Evolutionary conservation across 2,888 invertebrate genomes (phyloP).

Genomic region (Chymomyza procnemis): DNA sequence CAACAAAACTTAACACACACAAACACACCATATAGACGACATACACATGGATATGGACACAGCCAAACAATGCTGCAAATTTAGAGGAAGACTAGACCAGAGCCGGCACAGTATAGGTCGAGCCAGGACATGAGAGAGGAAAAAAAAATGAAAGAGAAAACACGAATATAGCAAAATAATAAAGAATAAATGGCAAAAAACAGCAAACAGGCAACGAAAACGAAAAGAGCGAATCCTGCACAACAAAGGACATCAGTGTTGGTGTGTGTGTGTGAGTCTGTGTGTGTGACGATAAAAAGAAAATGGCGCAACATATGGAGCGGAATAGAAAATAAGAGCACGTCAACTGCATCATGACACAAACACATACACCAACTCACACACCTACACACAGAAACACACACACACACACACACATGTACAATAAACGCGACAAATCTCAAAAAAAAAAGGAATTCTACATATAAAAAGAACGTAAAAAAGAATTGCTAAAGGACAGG

Average conservation of each 20-base stretch:
- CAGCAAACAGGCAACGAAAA: conserved; percentile 21
- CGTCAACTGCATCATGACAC: conserved; percentile 71
- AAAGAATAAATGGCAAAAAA: conserved; percentile 15
- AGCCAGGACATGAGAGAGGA: conserved; percentile 11
- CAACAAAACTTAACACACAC: conserved; percentile 61
- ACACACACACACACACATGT: conserved; percentile 38
- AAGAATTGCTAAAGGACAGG: background rate
- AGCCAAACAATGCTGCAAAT: conserved; percentile 43
- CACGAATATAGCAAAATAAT: background rate
- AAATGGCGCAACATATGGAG: conserved; percentile 67
- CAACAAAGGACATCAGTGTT: conserved; percentile 38
- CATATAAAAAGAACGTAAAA: background rate
- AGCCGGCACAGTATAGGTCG: background rate
- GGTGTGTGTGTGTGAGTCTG: conserved; percentile 16
- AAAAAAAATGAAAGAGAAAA: conserved; percentile 1
- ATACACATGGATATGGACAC: background rate
- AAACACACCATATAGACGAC: conserved; percentile 6
- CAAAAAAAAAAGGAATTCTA: conserved; percentile 31
- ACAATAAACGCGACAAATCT: conserved; percentile 38
- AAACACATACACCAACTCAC: conserved; percentile 57
- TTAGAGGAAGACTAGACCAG: conserved; percentile 22
- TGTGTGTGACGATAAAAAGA: conserved; percentile 30
- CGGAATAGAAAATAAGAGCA: conserved; percentile 71
- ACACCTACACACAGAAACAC: conserved; percentile 47
- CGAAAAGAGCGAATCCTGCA: conserved; percentile 38